Conservation (phyloP, 1,140 invertebrate genomes). For the Pentalonia nigronervosa region DNA sequence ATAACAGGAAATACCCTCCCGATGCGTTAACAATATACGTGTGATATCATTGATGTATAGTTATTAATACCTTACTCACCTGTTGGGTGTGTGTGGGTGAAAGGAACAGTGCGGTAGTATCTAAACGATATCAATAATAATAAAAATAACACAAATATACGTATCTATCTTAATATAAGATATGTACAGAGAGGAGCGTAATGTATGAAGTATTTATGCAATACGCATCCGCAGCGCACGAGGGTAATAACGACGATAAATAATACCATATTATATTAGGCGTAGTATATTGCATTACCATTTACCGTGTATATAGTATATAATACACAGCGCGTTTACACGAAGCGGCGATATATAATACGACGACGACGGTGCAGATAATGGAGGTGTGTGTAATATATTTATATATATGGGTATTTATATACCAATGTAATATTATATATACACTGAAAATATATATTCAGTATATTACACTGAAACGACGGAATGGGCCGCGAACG, state of each 20-base stretch:
- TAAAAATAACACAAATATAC: not conserved
- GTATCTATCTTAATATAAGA: not conserved
- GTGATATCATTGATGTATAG: not conserved
- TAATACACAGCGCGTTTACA: not conserved
- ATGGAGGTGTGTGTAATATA: not conserved
- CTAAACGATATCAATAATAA: not conserved
- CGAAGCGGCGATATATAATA: not conserved
- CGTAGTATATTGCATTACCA: not conserved
- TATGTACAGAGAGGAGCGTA: not conserved
- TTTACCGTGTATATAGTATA: not conserved
- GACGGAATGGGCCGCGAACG: not conserved
- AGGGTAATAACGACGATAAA: not conserved
- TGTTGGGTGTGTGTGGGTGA: not conserved
- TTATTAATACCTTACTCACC: not conserved
- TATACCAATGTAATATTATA: not conserved
- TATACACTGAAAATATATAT: not conserved
- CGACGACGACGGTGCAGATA: not conserved
- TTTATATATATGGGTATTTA: not conserved
- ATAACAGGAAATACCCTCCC: too few species aligned
- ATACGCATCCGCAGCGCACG: not conserved
- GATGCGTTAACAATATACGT: not conserved
- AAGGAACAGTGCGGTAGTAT: not conserved
- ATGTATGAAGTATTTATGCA: too few species aligned
- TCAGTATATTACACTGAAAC: too few species aligned
- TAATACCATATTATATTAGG: not conserved